Percentiles rank a stretch among this genome's conserved stretches.
phyloP scores from a whole-genome alignment of 2,113 vertebrate genomes.

The Probosciger aterrimus region DNA sequence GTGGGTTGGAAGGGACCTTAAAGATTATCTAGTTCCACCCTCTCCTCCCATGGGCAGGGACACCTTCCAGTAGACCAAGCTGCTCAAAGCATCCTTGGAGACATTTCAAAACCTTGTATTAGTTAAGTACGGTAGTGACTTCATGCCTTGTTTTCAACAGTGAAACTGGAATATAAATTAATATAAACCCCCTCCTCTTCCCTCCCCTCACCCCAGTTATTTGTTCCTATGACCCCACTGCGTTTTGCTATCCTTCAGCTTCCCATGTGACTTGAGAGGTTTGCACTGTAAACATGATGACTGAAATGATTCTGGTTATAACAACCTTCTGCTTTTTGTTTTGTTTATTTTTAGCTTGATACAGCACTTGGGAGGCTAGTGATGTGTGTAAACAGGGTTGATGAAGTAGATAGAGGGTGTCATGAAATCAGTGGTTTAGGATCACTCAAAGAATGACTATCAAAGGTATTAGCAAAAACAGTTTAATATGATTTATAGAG shows the following conservation, averaged over 20 bases:
- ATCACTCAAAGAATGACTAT: background rate
- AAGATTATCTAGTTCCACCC: background rate
- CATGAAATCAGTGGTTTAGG: background rate
- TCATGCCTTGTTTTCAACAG: background rate
- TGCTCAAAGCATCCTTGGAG: background rate
- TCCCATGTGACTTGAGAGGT: background rate
- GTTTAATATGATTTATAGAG: background rate
- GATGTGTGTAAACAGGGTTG: background rate
- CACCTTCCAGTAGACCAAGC: background rate
- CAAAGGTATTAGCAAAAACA: background rate
- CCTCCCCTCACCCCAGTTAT: background rate
- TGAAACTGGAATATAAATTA: background rate
- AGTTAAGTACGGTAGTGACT: background rate
- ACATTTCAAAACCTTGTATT: background rate
- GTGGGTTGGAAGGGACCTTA: background rate
- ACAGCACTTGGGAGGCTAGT: background rate
- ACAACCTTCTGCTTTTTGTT: background rate
- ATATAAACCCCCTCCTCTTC: background rate
- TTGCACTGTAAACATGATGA: background rate
- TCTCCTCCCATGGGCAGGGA: background rate
- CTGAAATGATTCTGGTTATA: background rate
- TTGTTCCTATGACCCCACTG: background rate
- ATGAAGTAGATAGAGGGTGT: background rate
- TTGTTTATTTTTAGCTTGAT: conserved; percentile 8
- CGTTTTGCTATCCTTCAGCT: background rate